Conservation (phyloP, 2,888 invertebrate genomes). For the Galeopsomyia nigrocyanea region DNA sequence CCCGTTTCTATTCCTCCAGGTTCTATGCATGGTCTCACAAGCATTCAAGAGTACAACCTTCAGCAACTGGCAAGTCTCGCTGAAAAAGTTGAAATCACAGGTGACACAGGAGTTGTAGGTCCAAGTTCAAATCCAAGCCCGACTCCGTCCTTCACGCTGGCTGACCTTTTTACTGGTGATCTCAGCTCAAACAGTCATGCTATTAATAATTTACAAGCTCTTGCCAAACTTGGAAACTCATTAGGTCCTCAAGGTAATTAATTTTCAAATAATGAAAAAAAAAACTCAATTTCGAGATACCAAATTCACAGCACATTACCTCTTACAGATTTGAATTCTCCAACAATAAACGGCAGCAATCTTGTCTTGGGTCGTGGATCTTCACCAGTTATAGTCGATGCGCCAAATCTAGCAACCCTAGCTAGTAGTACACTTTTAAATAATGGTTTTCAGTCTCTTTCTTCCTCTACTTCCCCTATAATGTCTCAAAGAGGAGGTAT, state of each 20-base stretch:
- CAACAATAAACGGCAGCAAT: constrained; percentile 69
- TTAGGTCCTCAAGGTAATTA: constrained; percentile 70
- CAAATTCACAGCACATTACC: not conserved
- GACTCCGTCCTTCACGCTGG: constrained; percentile 80
- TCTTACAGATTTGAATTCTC: constrained; percentile 68
- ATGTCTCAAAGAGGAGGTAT: constrained; percentile 70
- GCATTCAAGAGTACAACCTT: constrained; percentile 89
- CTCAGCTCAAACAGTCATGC: constrained; percentile 79
- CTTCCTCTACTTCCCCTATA: constrained; percentile 76
- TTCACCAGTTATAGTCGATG: constrained; percentile 74
- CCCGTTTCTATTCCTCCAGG: constrained; percentile 64
- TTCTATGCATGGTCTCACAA: constrained; percentile 73
- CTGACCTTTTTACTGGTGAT: constrained; percentile 83
- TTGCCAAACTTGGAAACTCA: constrained; percentile 85
- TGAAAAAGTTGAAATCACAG: constrained; percentile 73
- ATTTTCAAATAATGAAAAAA: not conserved
- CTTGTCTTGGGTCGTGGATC: constrained; percentile 73
- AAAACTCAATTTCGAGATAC: constrained; percentile 10
- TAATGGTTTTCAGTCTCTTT: constrained; percentile 70
- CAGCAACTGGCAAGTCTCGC: constrained; percentile 87
- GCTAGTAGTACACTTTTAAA: constrained; percentile 68
- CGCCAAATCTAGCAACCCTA: constrained; percentile 62
- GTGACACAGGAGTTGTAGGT: constrained; percentile 61
- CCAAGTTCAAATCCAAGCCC: constrained; percentile 71
- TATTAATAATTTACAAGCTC: constrained; percentile 89